phyloP scores from a whole-genome alignment of 23 tunicate species.

The Phallusia fumigata region DNA sequence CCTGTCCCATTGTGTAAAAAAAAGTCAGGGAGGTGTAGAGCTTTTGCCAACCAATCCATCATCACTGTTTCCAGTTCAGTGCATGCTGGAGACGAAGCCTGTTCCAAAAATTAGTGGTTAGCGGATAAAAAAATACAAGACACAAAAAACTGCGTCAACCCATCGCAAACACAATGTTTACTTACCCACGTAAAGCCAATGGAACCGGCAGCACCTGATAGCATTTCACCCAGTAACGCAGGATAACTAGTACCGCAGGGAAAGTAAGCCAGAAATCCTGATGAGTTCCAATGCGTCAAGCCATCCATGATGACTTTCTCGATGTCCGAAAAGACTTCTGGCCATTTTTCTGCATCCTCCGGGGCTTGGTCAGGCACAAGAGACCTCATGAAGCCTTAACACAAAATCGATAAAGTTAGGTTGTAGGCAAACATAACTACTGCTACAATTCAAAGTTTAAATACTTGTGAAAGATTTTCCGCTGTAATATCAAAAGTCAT shows the following conservation, averaged over 20 bases:
- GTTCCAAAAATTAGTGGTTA: too few relatives aligned
- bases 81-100: slow-evolving; percentile 69
- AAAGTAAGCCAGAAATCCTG: slow-evolving; percentile 60
- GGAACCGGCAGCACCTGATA: slow-evolving; percentile 23
- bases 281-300: slow-evolving; percentile 70
- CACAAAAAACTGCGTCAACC: not conserved
- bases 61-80: slow-evolving; percentile 85
- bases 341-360: slow-evolving; percentile 47
- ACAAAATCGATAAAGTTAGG: too few relatives aligned
- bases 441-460: too few relatives aligned
- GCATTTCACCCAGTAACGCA: slow-evolving; percentile 60
- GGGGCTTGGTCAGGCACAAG: slow-evolving; percentile 54
- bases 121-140: too few relatives aligned
- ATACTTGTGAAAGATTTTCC: too few relatives aligned
- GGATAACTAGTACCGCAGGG: slow-evolving; percentile 73
- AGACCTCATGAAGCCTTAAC: slow-evolving; percentile 68
- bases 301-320: slow-evolving; percentile 69
- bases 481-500: too few relatives aligned
- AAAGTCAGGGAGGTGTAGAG: slow-evolving; percentile 62
- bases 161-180: not conserved
- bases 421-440: too few relatives aligned
- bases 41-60: slow-evolving; percentile 93
- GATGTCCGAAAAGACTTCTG: slow-evolving; percentile 56
- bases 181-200: slow-evolving; percentile 86
- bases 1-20: slow-evolving; percentile 70